Conservation (phyloP, 2,888 invertebrate genomes). For the Drosophila setosimentum region DNA sequence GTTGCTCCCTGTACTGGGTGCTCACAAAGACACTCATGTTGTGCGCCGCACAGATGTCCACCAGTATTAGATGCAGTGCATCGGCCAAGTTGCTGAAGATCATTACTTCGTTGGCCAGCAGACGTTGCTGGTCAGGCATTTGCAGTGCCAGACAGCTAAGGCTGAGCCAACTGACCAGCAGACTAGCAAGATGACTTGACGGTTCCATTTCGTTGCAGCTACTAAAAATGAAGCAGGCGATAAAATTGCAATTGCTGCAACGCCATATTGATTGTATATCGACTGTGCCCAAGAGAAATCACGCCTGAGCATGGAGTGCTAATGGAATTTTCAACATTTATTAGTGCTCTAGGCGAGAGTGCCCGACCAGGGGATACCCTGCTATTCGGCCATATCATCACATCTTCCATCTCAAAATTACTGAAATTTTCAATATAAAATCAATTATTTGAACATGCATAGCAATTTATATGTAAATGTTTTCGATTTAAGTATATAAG, state of each 20-base stretch:
- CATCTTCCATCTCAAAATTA: background rate
- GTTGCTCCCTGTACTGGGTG: conserved; percentile 14
- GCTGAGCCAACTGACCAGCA: conserved; percentile 1
- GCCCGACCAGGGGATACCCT: background rate
- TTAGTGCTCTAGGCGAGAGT: background rate
- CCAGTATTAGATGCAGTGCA: conserved; percentile 21
- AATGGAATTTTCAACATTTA: conserved; percentile 1
- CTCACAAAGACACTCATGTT: conserved; percentile 44
- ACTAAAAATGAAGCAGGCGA: conserved; percentile 10
- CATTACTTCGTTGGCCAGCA: background rate
- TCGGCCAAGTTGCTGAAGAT: conserved; percentile 2
- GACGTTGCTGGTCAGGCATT: background rate
- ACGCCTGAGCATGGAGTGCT: background rate
- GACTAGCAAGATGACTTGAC: background rate
- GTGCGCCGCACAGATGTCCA: conserved; percentile 17
- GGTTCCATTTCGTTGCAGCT: conserved; percentile 1
- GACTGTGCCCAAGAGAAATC: conserved; percentile 21
- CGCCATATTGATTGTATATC: background rate
- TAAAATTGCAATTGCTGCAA: background rate
- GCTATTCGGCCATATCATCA: background rate
- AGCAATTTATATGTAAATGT: background rate
- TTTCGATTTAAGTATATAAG: background rate
- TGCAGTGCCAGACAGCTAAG: background rate
- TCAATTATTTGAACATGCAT: background rate
- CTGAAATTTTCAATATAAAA: background rate